Conservation (phyloP, 2,888 invertebrate species). For the Odontothrips loti region DNA sequence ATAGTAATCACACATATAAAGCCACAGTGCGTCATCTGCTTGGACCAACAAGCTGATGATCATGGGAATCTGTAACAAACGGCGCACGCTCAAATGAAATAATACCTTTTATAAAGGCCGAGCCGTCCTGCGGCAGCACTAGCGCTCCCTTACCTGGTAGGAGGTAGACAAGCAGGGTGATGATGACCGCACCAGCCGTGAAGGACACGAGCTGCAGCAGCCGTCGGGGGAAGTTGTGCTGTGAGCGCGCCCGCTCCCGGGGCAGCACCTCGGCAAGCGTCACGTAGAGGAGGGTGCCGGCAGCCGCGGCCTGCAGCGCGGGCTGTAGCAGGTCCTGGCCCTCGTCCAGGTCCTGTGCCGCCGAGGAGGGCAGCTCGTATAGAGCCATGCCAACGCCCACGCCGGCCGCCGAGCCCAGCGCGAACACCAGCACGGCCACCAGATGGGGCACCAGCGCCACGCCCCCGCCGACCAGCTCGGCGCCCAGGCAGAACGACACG, state of each 20-base stretch:
- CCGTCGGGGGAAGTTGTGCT: slow-evolving; percentile 54
- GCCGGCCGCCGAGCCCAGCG: slow-evolving; percentile 63
- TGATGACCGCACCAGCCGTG: slow-evolving; percentile 56
- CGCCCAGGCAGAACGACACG: slow-evolving; percentile 74
- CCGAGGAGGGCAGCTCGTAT: slow-evolving; percentile 48
- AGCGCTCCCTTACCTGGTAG: background rate
- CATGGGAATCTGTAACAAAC: too few species aligned
- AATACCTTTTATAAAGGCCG: too few species aligned
- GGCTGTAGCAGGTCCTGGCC: slow-evolving; percentile 48
- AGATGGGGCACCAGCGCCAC: slow-evolving; percentile 50
- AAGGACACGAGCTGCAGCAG: slow-evolving; percentile 60
- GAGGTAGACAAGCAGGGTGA: slow-evolving; percentile 52
- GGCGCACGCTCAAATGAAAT: too few species aligned
- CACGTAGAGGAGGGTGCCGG: slow-evolving; percentile 71
- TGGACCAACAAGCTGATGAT: too few species aligned
- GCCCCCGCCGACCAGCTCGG: slow-evolving; percentile 56
- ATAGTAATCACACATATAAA: too few species aligned
- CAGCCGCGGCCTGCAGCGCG: slow-evolving; percentile 60
- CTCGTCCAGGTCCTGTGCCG: slow-evolving; percentile 54
- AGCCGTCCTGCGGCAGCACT: too few species aligned
- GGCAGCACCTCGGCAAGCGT: slow-evolving; percentile 73
- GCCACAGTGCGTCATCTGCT: too few species aligned
- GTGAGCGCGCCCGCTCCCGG: slow-evolving; percentile 70
- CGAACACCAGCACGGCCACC: slow-evolving; percentile 59
- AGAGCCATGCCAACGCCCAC: slow-evolving; percentile 63